Evolutionary conservation across 2,797 vertebrate genomes (phyloP), one percentile per base, ranked within the genome.

Genomic region (Gymnodraco acuticeps): DNA sequence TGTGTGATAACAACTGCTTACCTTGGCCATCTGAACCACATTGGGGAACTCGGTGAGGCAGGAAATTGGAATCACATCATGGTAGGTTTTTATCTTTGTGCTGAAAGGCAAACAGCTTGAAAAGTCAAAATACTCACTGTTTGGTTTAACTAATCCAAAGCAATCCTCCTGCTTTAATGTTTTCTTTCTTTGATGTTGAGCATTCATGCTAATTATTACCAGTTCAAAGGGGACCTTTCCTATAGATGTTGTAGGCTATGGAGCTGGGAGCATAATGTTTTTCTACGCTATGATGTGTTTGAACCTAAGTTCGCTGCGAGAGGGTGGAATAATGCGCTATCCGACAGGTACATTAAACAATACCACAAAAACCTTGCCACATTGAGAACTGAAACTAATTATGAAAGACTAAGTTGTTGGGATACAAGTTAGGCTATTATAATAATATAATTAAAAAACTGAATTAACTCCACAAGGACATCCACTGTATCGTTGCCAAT

Each of bases 11-110:
- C 7, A 59, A 3, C 2, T 17, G 58, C 91, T 79, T 85, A 98
- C 98, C 97, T 99, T 99, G 78, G 98, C 96, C 98, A 99, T 99
- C 93, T 99, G 98, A 73, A 99, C 94, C 72, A 99, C 96, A 0
- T 99, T 99, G 77, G 98, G 98, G 88, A 99, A 99, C 90, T 99
- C 98, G 0, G 97, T 98, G 84, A 99, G 95, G 91, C 98, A 99
- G 93, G 98, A 99, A 89, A 99, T 99, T 68, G 98, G 98, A 81
- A 99, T 98, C 84, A 99, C 96, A 0, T 99, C 98, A 0, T 99
- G 97, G 91, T 96, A 85, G 0, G 98, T 98, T 94, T 96, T 97
- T 75, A 95, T 31, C 63, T 96, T 99, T 75, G 96, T 97, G 92
- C 98, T 99, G 89, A 80, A 90, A 91, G 53, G 31, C 51, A 92